Conservation (phyloP, 2,113 vertebrate species). For the Atlantisia rogersi region DNA sequence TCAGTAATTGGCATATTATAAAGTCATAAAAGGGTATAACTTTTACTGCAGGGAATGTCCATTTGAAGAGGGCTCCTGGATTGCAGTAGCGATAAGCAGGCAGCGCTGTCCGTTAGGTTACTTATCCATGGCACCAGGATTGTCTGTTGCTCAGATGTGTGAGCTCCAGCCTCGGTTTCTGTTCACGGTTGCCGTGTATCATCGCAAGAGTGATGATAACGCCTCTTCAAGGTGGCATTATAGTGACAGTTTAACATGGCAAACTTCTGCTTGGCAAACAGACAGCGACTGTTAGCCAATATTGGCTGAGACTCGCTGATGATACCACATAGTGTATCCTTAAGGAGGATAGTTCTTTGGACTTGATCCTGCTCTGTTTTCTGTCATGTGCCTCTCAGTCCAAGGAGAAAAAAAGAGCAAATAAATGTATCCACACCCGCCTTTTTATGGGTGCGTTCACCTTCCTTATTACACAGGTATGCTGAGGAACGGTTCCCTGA, state of each 20-base stretch:
- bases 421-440: neutral
- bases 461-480: neutral
- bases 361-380: slow-evolving; percentile 43
- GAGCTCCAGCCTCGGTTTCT: slow-evolving; percentile 58
- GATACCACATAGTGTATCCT: slow-evolving; percentile 46
- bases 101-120: slow-evolving; percentile 29
- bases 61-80: slow-evolving; percentile 6
- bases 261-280: slow-evolving; percentile 72
- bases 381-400: slow-evolving; percentile 1
- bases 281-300: slow-evolving; percentile 69
- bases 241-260: slow-evolving; percentile 71
- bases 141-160: slow-evolving; percentile 58
- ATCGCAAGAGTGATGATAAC: slow-evolving; percentile 69
- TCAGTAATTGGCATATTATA: neutral
- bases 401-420: slow-evolving; percentile 9
- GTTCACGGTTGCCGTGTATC: slow-evolving; percentile 69
- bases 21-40: neutral
- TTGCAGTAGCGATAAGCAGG: slow-evolving; percentile 4
- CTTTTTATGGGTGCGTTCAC: neutral
- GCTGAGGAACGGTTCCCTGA: neutral
- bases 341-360: slow-evolving; percentile 63
- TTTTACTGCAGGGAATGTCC: neutral
- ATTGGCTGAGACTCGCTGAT: slow-evolving; percentile 57
- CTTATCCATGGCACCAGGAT: slow-evolving; percentile 65
- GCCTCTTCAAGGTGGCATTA: slow-evolving; percentile 71